Evolutionary conservation across 2,888 invertebrate species (phyloP), one percentile per base, ranked within the genome.

Genomic region (Arrhopalites spinosus): DNA sequence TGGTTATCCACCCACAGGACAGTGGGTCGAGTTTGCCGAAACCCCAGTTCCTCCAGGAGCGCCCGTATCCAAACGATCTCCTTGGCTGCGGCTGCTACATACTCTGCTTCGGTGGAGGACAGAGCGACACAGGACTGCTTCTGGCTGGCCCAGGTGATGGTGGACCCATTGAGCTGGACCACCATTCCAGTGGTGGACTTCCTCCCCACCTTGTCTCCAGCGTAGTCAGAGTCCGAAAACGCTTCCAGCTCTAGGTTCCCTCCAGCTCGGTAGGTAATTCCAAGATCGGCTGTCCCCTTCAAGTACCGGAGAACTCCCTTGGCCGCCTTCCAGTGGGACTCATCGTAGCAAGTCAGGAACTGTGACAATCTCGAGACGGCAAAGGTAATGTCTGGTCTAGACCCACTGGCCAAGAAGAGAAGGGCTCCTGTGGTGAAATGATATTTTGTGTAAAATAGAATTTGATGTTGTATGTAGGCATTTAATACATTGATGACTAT

Each of bases 181-280:
- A 78, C 64, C 23, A 71, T 79, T 27, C 83, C 83, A 8, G 80
- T 79, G 23, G 76, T 82, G 0, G 83, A 83, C 29, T 81, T 79
- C 25, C 83, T 43, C n/a, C 81, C 80, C n/a, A 64, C 71, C 3
- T 64, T 30, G 36, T 79, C 78, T 43, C 74, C 79, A 1, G 79
- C 83, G 82, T 81, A 83, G 67, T 84, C 84, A 0, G 84, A 80
- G 78, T 85, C 84, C 2, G 78, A 78, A 56, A 75, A 84, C 15
- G 83, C 83, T n/a, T 15, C 7, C 7, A 84, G 15, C 1, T 13
- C 2, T 30, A 75, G 30, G 1, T 73, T 70, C 1, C 20, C 20
- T 2, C 50, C 45, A 23, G 30, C 53, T 8, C 61, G 67, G 73
- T 78, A 84, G 8, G 43, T 27, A 8, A 85, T 69, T 50, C 83